These are phyloP conservation scores for Neofelis nebulosa DNA, from an alignment of 2,113 vertebrate genomes.

Conservation along the genomic window DNA sequence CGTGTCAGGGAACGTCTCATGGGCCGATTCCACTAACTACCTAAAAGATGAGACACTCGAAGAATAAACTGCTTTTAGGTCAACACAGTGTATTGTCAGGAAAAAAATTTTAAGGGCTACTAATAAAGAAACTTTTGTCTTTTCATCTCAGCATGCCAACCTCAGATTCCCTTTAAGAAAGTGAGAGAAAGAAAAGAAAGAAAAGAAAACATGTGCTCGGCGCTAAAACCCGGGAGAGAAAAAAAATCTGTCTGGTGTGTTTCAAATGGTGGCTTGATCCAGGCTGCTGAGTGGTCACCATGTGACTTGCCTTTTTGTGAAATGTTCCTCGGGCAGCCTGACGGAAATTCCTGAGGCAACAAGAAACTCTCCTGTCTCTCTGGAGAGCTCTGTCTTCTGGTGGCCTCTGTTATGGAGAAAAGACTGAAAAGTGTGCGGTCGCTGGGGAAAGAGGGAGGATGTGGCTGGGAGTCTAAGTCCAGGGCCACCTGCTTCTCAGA, in stretches of 20 bases:
- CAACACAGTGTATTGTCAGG: background rate
- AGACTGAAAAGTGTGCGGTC: conserved; percentile 17
- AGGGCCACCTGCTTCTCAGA: background rate
- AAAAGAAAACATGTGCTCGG: background rate
- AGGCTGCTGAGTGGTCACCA: background rate
- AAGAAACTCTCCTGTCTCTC: conserved; percentile 38
- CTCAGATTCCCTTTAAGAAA: background rate
- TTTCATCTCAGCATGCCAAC: background rate
- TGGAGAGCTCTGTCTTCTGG: conserved; percentile 10
- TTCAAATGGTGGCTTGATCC: conserved; percentile 1
- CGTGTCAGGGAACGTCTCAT: background rate
- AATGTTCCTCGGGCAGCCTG: conserved; percentile 25
- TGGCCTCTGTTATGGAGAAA: background rate
- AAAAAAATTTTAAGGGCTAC: conserved; percentile 17
- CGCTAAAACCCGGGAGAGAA: background rate
- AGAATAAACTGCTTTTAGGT: conserved; percentile 12
- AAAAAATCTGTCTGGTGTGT: background rate
- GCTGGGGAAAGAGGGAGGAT: background rate
- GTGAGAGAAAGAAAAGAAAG: background rate
- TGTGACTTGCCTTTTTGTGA: conserved; percentile 60
- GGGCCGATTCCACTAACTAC: background rate
- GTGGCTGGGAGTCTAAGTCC: background rate
- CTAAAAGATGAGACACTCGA: conserved; percentile 18
- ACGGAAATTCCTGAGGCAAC: conserved; percentile 58
- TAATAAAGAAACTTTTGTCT: conserved; percentile 19